Conservation (phyloP, 2,888 invertebrate species). For the Stenodera caucasica region DNA sequence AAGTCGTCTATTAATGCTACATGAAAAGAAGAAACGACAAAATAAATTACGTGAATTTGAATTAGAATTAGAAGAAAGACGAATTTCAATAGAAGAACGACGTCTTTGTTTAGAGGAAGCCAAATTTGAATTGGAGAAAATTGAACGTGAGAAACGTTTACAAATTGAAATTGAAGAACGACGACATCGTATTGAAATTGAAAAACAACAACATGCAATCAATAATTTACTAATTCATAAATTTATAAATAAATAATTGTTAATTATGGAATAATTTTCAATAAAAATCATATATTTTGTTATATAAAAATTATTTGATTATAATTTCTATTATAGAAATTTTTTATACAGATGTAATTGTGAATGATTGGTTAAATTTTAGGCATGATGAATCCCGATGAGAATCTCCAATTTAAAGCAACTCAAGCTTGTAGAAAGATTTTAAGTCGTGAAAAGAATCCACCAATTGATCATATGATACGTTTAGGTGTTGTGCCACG, state of each 20-base stretch:
- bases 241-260: background rate
- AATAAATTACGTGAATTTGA: background rate
- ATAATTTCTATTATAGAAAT: background rate
- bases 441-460: slow-evolving; percentile 85
- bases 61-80: background rate
- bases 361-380: slow-evolving; percentile 28
- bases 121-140: background rate
- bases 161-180: background rate
- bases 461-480: slow-evolving; percentile 88
- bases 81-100: background rate
- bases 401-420: slow-evolving; percentile 65
- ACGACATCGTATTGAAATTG: background rate
- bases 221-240: slow-evolving; percentile 4
- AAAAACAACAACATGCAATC: slow-evolving; percentile 2
- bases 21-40: background rate
- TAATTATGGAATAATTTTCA: background rate
- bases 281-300: no score
- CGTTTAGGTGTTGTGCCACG: slow-evolving; percentile 80
- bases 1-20: background rate
- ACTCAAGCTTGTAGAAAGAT: slow-evolving; percentile 85
- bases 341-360: no score
- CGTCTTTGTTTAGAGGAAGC: background rate
- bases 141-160: slow-evolving; percentile 3
- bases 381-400: slow-evolving; percentile 70
- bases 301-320: slow-evolving; percentile 1